phyloP scores from a whole-genome alignment of 2,113 vertebrate species.

The Porphyrio hochstetteri region DNA sequence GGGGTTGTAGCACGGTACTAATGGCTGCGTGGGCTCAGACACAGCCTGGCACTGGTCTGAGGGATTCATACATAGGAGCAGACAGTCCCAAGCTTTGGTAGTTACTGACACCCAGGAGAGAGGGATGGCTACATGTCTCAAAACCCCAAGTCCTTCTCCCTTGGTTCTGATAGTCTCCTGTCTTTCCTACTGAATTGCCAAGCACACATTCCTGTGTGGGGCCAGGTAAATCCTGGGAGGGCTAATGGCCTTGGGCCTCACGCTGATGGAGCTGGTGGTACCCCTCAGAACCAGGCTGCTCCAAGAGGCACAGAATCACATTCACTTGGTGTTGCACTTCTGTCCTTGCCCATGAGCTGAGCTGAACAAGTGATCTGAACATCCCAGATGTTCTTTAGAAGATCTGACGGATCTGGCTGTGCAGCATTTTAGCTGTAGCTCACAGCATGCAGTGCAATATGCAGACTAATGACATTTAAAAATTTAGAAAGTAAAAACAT shows the following conservation, averaged over 20 bases:
- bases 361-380: background rate
- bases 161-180: background rate
- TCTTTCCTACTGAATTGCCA: background rate
- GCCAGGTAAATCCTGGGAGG: background rate
- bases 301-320: background rate
- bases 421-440: background rate
- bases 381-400: background rate
- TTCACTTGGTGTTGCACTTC: background rate
- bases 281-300: background rate
- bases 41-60: background rate
- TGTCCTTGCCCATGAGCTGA: background rate
- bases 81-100: background rate
- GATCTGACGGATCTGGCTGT: background rate
- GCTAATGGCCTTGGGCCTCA: background rate
- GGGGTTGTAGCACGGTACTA: background rate
- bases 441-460: background rate
- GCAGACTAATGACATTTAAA: background rate
- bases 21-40: background rate
- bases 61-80: background rate
- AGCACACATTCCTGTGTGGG: background rate
- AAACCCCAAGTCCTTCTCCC: background rate
- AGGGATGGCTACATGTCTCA: fast-evolving
- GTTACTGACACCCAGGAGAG: background rate
- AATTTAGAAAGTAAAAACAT: background rate
- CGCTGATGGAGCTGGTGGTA: background rate